Evolutionary conservation across 2,888 invertebrate genomes (phyloP), one percentile per base, ranked within the genome.

Genomic region (Melanotus villosus): DNA sequence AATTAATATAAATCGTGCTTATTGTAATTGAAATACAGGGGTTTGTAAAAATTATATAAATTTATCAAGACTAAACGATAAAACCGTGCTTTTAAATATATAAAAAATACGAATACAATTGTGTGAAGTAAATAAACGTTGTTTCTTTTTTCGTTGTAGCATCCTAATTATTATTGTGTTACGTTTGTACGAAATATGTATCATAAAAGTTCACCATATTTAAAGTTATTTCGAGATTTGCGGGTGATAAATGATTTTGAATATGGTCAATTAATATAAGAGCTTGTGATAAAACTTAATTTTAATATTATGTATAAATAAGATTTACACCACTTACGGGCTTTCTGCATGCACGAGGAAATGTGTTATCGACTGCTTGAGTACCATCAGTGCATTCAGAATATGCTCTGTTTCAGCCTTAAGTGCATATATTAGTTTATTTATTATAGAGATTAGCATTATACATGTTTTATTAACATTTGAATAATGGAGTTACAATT

Each of bases 271-370:
- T 65, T 65, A 52, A 32, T 18, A 18, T 59, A 66, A 67, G 60
- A 45, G 66, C 66, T 67, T 67, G 66, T 67, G 66, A 67, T 67
- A 67, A n/a, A 67, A 67, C 60, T 60, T 67, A 67, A 60, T 60
- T 59, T 67, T 67, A 60, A 60, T 26, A 34, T 67, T 60, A 59
- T 45, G 65, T 67, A 56, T 52, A n/a, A n/a, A n/a, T n/a, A 59
- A 56, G 38, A 34, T 50, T 26, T 58, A 65, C 57, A 65, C 59
- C 43, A 58, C 58, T 50, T 65, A 23, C 34, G 58, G 58, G 52
- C 30, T 23, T 47, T 52, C 65, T 59, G 58, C 50, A 32, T 59
- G 58, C 52, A 65, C 58, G n/a, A 32, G 23, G n/a, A n/a, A n/a
- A n/a, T n/a, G n/a, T 10, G 16, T 52, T 57, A 12, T 57, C 21